Conservation (phyloP, 1,140 invertebrate species). For the Mya arenaria region DNA sequence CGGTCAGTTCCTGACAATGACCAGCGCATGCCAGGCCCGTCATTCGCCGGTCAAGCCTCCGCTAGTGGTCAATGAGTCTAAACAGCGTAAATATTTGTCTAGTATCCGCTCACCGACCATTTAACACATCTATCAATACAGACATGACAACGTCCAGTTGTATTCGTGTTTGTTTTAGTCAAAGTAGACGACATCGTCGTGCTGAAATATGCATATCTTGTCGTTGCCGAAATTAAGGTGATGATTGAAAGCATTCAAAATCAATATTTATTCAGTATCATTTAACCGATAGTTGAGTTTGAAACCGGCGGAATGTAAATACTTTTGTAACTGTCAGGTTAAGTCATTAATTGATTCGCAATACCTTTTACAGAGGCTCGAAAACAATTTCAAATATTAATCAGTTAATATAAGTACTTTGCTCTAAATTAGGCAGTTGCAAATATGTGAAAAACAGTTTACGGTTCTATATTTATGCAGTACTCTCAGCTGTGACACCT, state of each 20-base stretch:
- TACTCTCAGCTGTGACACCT: too few species aligned
- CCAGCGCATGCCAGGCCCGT: slow-evolving; percentile 51
- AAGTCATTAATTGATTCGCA: too few species aligned
- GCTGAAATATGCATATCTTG: neutral
- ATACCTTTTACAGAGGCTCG: too few species aligned
- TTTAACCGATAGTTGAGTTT: neutral
- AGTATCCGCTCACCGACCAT: slow-evolving; percentile 21
- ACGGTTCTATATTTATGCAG: too few species aligned
- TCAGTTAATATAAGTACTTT: too few species aligned
- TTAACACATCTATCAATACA: slow-evolving; percentile 41
- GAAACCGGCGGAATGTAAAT: neutral
- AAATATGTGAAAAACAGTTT: too few species aligned
- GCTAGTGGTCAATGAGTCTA: slow-evolving; percentile 27
- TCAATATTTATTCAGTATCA: slow-evolving; percentile 45
- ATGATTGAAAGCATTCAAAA: neutral
- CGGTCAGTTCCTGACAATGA: slow-evolving; percentile 41
- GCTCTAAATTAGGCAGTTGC: too few species aligned
- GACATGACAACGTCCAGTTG: neutral
- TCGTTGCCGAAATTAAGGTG: slow-evolving; percentile 5
- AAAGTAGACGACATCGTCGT: slow-evolving; percentile 20
- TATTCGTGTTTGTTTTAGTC: slow-evolving; percentile 32
- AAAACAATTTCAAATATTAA: too few species aligned
- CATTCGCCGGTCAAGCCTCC: slow-evolving; percentile 36
- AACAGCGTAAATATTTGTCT: slow-evolving; percentile 49
- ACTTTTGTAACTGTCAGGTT: neutral